Conservation (phyloP, 2,888 invertebrate genomes). For the Thymelicus lineola region DNA sequence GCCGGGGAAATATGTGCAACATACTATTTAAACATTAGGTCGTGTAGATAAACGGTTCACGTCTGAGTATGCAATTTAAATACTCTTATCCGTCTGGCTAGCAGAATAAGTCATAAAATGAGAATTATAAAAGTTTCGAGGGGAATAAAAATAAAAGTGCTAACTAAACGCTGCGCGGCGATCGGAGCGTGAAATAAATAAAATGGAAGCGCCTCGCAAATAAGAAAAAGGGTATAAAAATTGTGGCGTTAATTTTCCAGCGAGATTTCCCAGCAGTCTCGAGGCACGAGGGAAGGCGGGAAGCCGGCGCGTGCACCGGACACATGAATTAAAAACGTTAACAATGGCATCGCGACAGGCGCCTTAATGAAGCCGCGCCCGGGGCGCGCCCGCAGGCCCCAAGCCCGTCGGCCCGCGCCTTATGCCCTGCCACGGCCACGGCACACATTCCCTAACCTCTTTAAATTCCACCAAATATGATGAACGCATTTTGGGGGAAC, state of each 20-base stretch:
- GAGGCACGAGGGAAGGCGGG: conserved; percentile 52
- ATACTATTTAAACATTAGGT: conserved; percentile 7
- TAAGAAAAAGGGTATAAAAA: conserved; percentile 72
- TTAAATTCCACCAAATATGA: conserved; percentile 37
- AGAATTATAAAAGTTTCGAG: conserved; percentile 61
- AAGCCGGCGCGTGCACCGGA: conserved; percentile 76
- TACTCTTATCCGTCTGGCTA: conserved; percentile 35
- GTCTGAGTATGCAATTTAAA: conserved; percentile 41
- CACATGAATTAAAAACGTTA: conserved; percentile 84
- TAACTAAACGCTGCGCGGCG: conserved; percentile 72
- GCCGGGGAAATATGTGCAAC: neutral
- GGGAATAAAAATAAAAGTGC: conserved; percentile 64
- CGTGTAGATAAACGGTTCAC: conserved; percentile 19
- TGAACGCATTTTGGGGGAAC: conserved; percentile 10
- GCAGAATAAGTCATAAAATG: conserved; percentile 44
- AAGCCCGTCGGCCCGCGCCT: conserved; percentile 40
- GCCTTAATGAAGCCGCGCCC: conserved; percentile 75
- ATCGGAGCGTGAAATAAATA: conserved; percentile 81
- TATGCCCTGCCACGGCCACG: conserved; percentile 26
- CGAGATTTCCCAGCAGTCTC: conserved; percentile 81
- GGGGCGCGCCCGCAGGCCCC: conserved; percentile 47
- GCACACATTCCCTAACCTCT: conserved; percentile 30
- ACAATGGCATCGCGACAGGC: conserved; percentile 75
- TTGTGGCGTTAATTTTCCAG: conserved; percentile 82
- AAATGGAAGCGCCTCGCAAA: conserved; percentile 74